These are phyloP conservation scores for Crotalus viridis DNA, from an alignment of 2,113 vertebrate genomes.

Conservation along the genomic window DNA sequence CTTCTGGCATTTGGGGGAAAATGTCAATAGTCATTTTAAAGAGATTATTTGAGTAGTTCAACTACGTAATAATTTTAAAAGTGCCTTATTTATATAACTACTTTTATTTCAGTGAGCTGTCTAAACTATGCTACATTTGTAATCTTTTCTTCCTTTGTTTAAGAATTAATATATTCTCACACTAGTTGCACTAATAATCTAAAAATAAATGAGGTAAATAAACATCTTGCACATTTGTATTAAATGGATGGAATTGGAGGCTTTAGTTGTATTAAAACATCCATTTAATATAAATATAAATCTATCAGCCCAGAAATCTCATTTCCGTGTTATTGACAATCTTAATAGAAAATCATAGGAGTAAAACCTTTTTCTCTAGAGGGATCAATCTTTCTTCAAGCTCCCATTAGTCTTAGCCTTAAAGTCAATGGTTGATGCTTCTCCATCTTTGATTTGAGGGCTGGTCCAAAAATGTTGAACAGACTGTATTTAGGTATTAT, in stretches of 20 bases:
- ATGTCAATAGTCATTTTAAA: conserved; percentile 23
- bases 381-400: not conserved
- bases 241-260: no score
- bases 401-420: not conserved
- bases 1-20: conserved; percentile 15
- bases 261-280: no score
- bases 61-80: not conserved
- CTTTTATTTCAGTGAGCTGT: not conserved
- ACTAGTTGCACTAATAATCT: not conserved
- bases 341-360: not conserved
- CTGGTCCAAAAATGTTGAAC: not conserved
- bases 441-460: not conserved
- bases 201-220: not conserved
- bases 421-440: not conserved
- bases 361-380: not conserved
- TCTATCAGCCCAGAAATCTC: not conserved
- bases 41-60: not conserved
- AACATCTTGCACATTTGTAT: not conserved
- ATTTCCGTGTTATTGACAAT: not conserved
- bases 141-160: not conserved
- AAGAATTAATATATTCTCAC: not conserved
- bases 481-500: not conserved
- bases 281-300: no score
- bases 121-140: not conserved
- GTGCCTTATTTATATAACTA: conserved; percentile 4